These are phyloP conservation scores for cat (Felis catus) DNA, from an alignment of 2,113 vertebrate genomes.

Conservation along the genomic window DNA sequence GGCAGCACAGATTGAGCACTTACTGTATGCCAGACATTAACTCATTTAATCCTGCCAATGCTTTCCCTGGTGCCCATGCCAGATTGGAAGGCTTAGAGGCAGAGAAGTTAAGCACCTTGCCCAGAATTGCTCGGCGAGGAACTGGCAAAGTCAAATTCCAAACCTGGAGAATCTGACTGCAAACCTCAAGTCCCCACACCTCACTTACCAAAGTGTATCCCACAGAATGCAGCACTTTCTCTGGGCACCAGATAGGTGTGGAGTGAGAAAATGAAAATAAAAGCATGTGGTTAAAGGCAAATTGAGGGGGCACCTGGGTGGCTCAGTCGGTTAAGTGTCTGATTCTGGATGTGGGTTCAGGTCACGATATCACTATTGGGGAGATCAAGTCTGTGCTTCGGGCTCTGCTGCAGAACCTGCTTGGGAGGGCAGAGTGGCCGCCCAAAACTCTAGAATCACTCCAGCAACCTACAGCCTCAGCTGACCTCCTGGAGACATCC, in stretches of 20 bases:
- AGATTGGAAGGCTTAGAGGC: background rate
- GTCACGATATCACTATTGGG: no score
- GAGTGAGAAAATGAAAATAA: background rate
- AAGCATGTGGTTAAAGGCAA: background rate
- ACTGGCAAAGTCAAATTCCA: background rate
- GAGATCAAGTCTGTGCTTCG: no score
- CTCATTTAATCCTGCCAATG: background rate
- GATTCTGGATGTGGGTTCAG: no score
- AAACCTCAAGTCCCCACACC: background rate
- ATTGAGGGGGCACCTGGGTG: background rate
- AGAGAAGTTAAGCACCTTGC: background rate
- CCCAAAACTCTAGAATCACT: background rate
- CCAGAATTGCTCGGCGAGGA: background rate
- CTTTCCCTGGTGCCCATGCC: background rate
- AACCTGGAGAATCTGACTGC: background rate
- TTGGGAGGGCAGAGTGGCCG: background rate
- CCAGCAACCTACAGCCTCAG: fast-evolving
- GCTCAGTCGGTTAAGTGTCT: no score
- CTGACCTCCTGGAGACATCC: background rate
- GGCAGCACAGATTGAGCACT: background rate
- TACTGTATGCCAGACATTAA: background rate
- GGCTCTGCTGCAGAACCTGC: no score
- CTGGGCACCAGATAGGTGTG: background rate
- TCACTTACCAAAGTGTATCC: background rate
- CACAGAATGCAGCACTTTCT: background rate